These are phyloP conservation scores for Drosophila tani DNA, from an alignment of 1,140 invertebrate genomes.

Conservation along the genomic window DNA sequence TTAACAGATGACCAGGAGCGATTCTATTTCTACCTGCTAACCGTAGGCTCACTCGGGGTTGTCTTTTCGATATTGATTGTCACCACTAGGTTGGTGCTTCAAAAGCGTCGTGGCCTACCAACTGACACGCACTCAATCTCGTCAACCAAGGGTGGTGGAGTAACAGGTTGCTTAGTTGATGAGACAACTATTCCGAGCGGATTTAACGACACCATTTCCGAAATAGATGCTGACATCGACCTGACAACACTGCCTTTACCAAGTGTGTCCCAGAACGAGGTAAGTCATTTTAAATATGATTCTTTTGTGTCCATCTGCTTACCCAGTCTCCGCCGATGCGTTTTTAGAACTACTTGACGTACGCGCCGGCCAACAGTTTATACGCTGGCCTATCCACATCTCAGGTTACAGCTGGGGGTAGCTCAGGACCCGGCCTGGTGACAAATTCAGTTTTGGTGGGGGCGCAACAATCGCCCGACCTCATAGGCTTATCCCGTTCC, in stretches of 20 bases:
- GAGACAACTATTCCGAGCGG: slow-evolving; percentile 89
- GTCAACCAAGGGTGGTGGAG: slow-evolving; percentile 41
- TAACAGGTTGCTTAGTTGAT: slow-evolving; percentile 52
- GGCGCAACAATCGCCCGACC: slow-evolving; percentile 72
- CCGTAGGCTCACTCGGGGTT: slow-evolving; percentile 89
- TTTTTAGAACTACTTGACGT: slow-evolving; percentile 76
- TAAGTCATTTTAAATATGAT: slow-evolving; percentile 35
- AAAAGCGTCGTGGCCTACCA: slow-evolving; percentile 87
- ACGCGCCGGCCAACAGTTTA: slow-evolving; percentile 66
- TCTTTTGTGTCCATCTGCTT: not conserved
- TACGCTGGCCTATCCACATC: slow-evolving; percentile 67
- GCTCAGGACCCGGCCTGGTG: slow-evolving; percentile 43
- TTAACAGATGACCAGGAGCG: slow-evolving; percentile 91
- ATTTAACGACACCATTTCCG: slow-evolving; percentile 89
- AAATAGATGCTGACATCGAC: slow-evolving; percentile 91
- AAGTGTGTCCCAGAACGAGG: slow-evolving; percentile 81
- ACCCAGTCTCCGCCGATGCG: slow-evolving; percentile 6
- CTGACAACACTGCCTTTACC: slow-evolving; percentile 87
- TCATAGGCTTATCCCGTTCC: slow-evolving; percentile 68
- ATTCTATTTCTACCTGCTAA: slow-evolving; percentile 91
- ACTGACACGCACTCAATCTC: slow-evolving; percentile 78
- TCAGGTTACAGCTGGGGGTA: slow-evolving; percentile 41
- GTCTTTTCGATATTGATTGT: slow-evolving; percentile 89
- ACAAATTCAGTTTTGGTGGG: slow-evolving; percentile 65
- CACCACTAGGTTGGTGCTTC: slow-evolving; percentile 88